A percentile compares a stretch with the other conserved stretches of the same genome.
Conservation (phyloP, 2,797 vertebrate species). For the Girardinus metallicus region DNA sequence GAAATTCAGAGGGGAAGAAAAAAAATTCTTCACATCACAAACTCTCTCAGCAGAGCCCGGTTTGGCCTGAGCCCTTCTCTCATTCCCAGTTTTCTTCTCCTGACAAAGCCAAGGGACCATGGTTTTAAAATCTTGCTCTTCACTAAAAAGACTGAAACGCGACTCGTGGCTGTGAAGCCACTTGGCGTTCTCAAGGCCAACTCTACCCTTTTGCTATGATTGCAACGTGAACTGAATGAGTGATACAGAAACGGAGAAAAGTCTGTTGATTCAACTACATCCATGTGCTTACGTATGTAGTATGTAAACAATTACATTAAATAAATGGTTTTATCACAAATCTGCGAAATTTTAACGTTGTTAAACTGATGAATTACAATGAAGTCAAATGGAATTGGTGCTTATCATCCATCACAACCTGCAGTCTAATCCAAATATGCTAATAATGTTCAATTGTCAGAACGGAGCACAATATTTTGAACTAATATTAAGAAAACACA, state of each 20-base stretch:
- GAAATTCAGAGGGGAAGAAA: constrained; percentile 49
- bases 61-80: constrained; percentile 77
- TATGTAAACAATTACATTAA: constrained; percentile 85
- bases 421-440: constrained; percentile 34
- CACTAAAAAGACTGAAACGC: constrained; percentile 73
- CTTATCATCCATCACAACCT: constrained; percentile 45
- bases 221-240: constrained; percentile 73
- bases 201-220: constrained; percentile 63
- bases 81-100: constrained; percentile 75
- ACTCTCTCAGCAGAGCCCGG: constrained; percentile 72
- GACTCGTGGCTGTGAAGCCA: constrained; percentile 62
- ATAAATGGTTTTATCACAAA: constrained; percentile 85
- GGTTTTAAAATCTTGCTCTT: constrained; percentile 65
- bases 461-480: constrained; percentile 31
- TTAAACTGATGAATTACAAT: constrained; percentile 71
- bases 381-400: constrained; percentile 58
- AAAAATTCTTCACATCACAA: constrained; percentile 56
- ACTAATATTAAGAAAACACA: constrained; percentile 10
- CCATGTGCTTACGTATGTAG: constrained; percentile 83
- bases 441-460: constrained; percentile 34
- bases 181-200: constrained; percentile 65
- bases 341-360: constrained; percentile 77
- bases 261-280: constrained; percentile 76
- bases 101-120: constrained; percentile 76
- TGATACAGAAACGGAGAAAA: constrained; percentile 65